Percentiles rank a stretch among this genome's conserved stretches.
phyloP scores from a whole-genome alignment of 2,113 vertebrate genomes.

The Ictalurus punctatus region DNA sequence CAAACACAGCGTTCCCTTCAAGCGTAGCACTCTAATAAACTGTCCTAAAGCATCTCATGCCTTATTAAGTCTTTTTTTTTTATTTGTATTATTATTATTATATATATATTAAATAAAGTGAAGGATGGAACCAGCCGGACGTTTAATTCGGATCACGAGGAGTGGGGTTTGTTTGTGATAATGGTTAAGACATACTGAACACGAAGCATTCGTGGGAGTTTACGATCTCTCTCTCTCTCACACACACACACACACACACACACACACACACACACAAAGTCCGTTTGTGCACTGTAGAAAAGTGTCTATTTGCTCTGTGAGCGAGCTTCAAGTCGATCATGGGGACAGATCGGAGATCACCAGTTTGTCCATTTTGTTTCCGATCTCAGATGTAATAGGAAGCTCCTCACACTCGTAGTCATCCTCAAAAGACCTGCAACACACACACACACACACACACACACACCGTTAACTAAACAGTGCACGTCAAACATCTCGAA shows the following conservation, averaged over 20 bases:
- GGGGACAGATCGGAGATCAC: constrained; percentile 86
- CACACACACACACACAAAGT: constrained; percentile 67
- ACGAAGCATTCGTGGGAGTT: constrained; percentile 59
- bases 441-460: constrained; percentile 8
- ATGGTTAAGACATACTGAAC: constrained; percentile 72
- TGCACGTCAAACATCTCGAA: neutral
- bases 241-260: constrained; percentile 67
- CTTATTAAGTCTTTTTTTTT: constrained; percentile 23
- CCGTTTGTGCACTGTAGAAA: constrained; percentile 67
- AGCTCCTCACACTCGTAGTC: constrained; percentile 92
- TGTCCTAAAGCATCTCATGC: constrained; percentile 25
- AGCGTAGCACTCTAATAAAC: constrained; percentile 15
- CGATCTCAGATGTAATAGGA: constrained; percentile 81
- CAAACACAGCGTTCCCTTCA: neutral
- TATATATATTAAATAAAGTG: neutral
- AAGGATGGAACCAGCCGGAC: constrained; percentile 47
- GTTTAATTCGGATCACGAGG: constrained; percentile 6
- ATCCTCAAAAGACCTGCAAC: constrained; percentile 90
- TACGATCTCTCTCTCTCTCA: constrained; percentile 64
- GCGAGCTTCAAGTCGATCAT: constrained; percentile 59
- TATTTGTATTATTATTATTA: neutral
- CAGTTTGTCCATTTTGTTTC: constrained; percentile 88
- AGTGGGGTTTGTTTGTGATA: constrained; percentile 34
- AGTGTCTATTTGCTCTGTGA: constrained; percentile 45
- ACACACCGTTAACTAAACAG: neutral